A percentile compares a stretch with the other conserved stretches of the same genome.
These are phyloP conservation scores for Perdita meconis DNA, from an alignment of 2,888 invertebrate genomes.

Conservation along the genomic window DNA sequence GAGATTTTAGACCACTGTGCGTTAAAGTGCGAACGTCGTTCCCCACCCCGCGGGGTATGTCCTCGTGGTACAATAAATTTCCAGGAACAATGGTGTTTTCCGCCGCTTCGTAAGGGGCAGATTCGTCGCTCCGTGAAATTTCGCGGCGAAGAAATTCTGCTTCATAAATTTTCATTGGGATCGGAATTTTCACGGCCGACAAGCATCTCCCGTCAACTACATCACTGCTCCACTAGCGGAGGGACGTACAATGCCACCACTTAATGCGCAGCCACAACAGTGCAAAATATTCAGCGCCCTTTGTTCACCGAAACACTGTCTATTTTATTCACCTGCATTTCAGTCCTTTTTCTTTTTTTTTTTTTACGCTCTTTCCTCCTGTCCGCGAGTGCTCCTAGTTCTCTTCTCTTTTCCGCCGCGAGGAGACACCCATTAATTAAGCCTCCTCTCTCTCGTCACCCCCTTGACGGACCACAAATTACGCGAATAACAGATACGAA, in stretches of 20 bases:
- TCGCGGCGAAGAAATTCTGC: neutral
- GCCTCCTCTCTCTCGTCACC: neutral
- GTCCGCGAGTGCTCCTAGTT: neutral
- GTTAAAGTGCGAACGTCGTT: too few species aligned
- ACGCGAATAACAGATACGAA: conserved; percentile 27
- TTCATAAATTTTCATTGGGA: conserved; percentile 11
- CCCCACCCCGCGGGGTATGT: too few species aligned
- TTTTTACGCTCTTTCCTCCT: too few species aligned
- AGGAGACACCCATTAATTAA: conserved; percentile 31
- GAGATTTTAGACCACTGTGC: too few species aligned
- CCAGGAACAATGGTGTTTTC: neutral
- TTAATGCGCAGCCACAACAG: neutral
- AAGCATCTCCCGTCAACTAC: neutral
- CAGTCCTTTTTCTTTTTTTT: neutral
- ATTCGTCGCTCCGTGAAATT: neutral
- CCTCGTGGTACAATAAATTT: too few species aligned
- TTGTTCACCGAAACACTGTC: neutral
- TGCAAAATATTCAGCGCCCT: neutral
- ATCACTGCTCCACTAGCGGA: neutral
- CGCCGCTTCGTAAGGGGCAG: neutral
- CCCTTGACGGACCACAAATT: conserved; percentile 12
- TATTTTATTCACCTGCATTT: neutral
- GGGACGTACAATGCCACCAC: neutral
- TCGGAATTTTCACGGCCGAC: conserved; percentile 6
- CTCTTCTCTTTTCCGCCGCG: neutral